phyloP scores from a whole-genome alignment of 2,113 vertebrate genomes.

The Perca flavescens region DNA sequence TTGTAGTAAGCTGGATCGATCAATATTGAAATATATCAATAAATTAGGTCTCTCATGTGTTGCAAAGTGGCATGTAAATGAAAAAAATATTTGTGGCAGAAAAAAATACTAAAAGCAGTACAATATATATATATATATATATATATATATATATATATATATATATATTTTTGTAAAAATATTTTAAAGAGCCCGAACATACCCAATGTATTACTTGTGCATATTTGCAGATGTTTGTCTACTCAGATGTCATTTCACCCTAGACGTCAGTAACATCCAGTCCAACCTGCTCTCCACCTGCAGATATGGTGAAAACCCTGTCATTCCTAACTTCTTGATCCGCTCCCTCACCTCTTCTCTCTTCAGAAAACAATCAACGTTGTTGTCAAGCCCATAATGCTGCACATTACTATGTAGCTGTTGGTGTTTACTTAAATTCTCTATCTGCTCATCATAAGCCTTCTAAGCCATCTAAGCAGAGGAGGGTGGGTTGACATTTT shows the following conservation, averaged over 20 bases:
- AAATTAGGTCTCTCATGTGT: too few relatives aligned
- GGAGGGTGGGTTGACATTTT: slow-evolving; percentile 20
- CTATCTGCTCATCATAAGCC: slow-evolving; percentile 36
- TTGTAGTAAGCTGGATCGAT: too few relatives aligned
- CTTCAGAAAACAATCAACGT: slow-evolving; percentile 42
- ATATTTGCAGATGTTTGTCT: slow-evolving; percentile 44
- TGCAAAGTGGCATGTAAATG: too few relatives aligned
- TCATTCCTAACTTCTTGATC: slow-evolving; percentile 26
- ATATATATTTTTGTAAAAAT: neutral
- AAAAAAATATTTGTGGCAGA: too few relatives aligned
- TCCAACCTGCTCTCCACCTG: slow-evolving; percentile 43
- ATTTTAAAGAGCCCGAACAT: neutral
- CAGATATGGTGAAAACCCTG: slow-evolving; percentile 11
- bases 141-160: too few relatives aligned
- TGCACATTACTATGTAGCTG: slow-evolving; percentile 17
- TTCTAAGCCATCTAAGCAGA: neutral
- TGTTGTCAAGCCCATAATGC: neutral
- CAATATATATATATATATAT: too few relatives aligned
- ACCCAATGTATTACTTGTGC: neutral
- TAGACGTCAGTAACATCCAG: slow-evolving; percentile 29
- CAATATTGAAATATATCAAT: too few relatives aligned
- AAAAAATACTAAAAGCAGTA: too few relatives aligned
- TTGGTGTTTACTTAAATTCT: slow-evolving; percentile 63
- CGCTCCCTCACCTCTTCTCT: slow-evolving; percentile 3
- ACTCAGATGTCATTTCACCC: slow-evolving; percentile 47